A percentile compares a stretch with the other conserved stretches of the same genome.
Conservation (phyloP, 2,113 vertebrate species). For the Rattus norvegicus region DNA sequence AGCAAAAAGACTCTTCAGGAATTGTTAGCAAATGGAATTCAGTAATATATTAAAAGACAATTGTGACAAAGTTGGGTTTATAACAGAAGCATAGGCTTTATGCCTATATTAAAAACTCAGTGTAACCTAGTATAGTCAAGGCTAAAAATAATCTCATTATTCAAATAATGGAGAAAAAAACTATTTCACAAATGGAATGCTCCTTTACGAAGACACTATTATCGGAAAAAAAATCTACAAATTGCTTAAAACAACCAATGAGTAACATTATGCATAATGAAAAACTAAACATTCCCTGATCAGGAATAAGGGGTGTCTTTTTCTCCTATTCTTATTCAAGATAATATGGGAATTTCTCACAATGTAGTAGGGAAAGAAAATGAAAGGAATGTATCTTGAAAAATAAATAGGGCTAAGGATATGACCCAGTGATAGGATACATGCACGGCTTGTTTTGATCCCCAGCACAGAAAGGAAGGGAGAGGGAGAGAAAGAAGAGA, state of each 20-base stretch:
- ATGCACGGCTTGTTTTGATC: background rate
- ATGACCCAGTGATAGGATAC: background rate
- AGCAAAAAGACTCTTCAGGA: background rate
- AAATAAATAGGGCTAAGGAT: background rate
- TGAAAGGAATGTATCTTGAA: background rate
- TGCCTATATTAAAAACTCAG: background rate
- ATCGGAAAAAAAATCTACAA: slow-evolving; percentile 19
- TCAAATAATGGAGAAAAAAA: background rate
- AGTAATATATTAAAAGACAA: background rate
- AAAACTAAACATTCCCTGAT: background rate
- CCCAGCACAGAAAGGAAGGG: background rate
- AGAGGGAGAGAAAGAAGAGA: background rate
- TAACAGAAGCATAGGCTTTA: background rate
- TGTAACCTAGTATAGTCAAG: background rate
- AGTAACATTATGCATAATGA: background rate
- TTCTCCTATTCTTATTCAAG: background rate
- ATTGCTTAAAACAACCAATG: background rate
- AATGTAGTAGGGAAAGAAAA: background rate
- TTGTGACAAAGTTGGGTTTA: background rate
- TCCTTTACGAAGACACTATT: background rate
- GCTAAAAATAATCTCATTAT: background rate
- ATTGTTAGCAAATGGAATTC: background rate
- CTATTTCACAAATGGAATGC: background rate
- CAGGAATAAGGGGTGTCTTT: background rate
- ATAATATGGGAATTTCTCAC: background rate